Evolutionary conservation across 1,140 invertebrate genomes (phyloP).

Genomic region (Solenopsis invicta): DNA sequence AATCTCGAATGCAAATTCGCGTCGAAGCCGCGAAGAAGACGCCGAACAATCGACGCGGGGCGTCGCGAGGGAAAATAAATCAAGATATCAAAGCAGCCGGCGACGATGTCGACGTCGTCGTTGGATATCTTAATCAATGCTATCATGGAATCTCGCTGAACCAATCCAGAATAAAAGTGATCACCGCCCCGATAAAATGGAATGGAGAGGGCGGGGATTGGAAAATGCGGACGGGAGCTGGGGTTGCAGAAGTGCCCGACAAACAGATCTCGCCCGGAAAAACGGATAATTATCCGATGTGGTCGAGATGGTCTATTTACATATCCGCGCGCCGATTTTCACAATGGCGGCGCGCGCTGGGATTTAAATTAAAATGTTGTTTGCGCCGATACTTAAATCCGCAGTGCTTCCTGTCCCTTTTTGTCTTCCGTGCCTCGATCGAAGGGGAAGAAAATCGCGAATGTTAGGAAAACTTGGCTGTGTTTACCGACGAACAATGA

Average conservation of each 20-base stretch:
- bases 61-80: slow-evolving; percentile 64
- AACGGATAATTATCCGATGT: slow-evolving; percentile 79
- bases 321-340: slow-evolving; percentile 63
- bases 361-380: slow-evolving; percentile 77
- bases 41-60: slow-evolving; percentile 70
- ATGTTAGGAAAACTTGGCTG: slow-evolving; percentile 9
- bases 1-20: slow-evolving; percentile 79
- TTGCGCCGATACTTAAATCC: slow-evolving; percentile 75
- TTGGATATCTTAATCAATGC: slow-evolving; percentile 79
- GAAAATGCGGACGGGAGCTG: slow-evolving; percentile 23
- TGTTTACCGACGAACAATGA: slow-evolving; percentile 15
- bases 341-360: slow-evolving; percentile 58
- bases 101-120: slow-evolving; percentile 34
- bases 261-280: slow-evolving; percentile 75
- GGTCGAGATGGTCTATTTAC: slow-evolving; percentile 68
- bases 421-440: slow-evolving; percentile 39
- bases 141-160: slow-evolving; percentile 67
- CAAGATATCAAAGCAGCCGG: slow-evolving; percentile 54
- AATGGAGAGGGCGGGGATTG: not conserved
- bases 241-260: slow-evolving; percentile 73
- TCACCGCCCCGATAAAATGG: slow-evolving; percentile 47
- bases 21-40: slow-evolving; percentile 64
- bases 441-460: slow-evolving; percentile 31
- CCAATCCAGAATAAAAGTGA: slow-evolving; percentile 65
- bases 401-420: slow-evolving; percentile 15